Evolutionary conservation across 2,888 invertebrate genomes (phyloP).

Genomic region (Arenicola marina): DNA sequence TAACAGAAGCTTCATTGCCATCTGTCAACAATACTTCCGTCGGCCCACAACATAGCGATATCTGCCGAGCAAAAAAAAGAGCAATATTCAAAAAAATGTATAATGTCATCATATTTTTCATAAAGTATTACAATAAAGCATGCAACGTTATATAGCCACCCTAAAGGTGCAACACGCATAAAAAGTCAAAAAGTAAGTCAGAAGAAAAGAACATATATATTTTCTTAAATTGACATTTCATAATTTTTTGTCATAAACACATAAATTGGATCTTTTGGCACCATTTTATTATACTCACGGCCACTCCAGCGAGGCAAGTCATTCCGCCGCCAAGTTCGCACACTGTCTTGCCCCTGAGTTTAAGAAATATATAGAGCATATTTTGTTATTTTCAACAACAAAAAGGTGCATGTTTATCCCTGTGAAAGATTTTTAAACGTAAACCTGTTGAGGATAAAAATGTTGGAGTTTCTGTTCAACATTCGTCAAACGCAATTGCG

Average conservation of each 20-base stretch:
- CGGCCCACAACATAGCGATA: constrained; percentile 70
- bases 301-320: constrained; percentile 79
- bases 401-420: too few relatives aligned
- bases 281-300: constrained; percentile 55
- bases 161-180: neutral
- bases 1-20: constrained; percentile 76
- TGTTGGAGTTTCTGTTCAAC: too few relatives aligned
- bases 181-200: neutral
- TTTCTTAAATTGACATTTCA: neutral
- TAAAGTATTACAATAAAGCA: neutral
- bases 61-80: constrained; percentile 23
- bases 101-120: neutral
- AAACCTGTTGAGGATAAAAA: too few relatives aligned
- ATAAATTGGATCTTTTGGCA: neutral
- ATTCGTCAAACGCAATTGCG: too few relatives aligned
- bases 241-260: neutral
- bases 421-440: too few relatives aligned
- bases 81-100: neutral
- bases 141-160: neutral
- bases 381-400: too few relatives aligned
- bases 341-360: constrained; percentile 69
- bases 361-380: too few relatives aligned
- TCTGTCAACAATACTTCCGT: constrained; percentile 74
- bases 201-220: too few relatives aligned
- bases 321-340: constrained; percentile 84